Percentiles rank a stretch among this genome's conserved stretches.
Evolutionary conservation across 1,140 invertebrate species (phyloP).

Genomic region (Samia ricini): DNA sequence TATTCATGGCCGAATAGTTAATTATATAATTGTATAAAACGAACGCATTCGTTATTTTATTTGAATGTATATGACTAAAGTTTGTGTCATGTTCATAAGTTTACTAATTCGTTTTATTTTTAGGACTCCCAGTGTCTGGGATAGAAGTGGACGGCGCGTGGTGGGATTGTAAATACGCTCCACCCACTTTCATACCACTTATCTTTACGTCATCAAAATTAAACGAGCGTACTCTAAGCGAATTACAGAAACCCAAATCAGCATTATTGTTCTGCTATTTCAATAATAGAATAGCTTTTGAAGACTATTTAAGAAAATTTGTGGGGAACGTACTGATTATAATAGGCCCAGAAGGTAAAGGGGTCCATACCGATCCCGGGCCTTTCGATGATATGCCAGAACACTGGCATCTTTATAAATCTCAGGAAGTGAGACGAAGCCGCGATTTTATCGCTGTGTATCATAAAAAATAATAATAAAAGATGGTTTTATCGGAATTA

Average conservation of each 20-base stretch:
- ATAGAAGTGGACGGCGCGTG: slow-evolving; percentile 73
- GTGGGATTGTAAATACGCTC: slow-evolving; percentile 74
- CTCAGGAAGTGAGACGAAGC: slow-evolving; percentile 61
- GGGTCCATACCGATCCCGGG: slow-evolving; percentile 82
- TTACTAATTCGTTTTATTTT: slow-evolving; percentile 4
- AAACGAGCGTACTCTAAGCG: slow-evolving; percentile 41
- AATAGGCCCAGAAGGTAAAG: slow-evolving; percentile 82
- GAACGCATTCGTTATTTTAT: too few relatives aligned
- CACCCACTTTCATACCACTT: slow-evolving; percentile 69
- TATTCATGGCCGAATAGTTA: too few relatives aligned
- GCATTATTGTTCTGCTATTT: slow-evolving; percentile 88
- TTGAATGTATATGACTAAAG: too few relatives aligned
- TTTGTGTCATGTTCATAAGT: too few relatives aligned
- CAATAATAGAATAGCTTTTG: slow-evolving; percentile 83
- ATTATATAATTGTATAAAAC: too few relatives aligned
- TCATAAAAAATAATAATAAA: slow-evolving; percentile 10
- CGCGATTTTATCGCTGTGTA: slow-evolving; percentile 68
- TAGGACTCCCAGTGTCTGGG: slow-evolving; percentile 59
- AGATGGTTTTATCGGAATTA: background rate
- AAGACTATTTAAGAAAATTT: slow-evolving; percentile 81
- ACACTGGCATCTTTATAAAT: slow-evolving; percentile 52
- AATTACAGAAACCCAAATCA: slow-evolving; percentile 32
- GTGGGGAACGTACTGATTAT: slow-evolving; percentile 81
- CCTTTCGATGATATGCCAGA: slow-evolving; percentile 79
- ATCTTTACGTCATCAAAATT: slow-evolving; percentile 47